Evolutionary conservation across 2,888 invertebrate species (phyloP).

Genomic region (Abrostola tripartita): DNA sequence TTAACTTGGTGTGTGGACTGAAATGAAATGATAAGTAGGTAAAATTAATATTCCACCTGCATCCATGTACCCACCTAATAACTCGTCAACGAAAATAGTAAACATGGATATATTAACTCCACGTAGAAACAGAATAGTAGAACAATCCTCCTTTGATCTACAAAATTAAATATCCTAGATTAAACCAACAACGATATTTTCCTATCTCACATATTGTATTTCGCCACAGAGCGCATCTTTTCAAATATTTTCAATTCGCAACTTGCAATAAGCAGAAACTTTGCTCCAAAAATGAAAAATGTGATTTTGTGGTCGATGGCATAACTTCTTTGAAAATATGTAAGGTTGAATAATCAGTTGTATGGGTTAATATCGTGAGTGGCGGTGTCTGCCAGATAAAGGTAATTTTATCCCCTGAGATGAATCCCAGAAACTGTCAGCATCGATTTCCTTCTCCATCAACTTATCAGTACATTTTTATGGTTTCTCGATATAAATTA

Average conservation of each 20-base stretch:
- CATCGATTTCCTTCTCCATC: conserved; percentile 59
- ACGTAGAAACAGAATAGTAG: no score
- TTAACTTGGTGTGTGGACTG: no score
- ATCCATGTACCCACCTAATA: background rate
- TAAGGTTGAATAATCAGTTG: conserved; percentile 54
- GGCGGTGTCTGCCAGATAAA: conserved; percentile 54
- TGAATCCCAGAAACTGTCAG: conserved; percentile 56
- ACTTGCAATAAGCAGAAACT: conserved; percentile 38
- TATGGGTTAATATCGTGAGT: conserved; percentile 66
- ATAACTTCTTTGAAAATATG: conserved; percentile 12
- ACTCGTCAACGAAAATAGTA: background rate
- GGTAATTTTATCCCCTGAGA: conserved; percentile 61
- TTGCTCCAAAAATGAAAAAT: conserved; percentile 15
- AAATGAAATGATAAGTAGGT: background rate
- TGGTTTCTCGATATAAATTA: conserved; percentile 36
- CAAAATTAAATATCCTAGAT: conserved; percentile 27
- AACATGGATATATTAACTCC: no score
- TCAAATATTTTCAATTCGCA: conserved; percentile 45
- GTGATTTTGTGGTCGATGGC: background rate
- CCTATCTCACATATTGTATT: conserved; percentile 31
- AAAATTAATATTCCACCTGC: background rate
- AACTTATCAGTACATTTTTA: conserved; percentile 46
- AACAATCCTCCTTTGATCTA: background rate
- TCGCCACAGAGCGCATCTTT: conserved; percentile 24
- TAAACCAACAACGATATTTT: conserved; percentile 21